Conservation (phyloP, 2,888 invertebrate species). For the Ochropleura leucogaster region DNA sequence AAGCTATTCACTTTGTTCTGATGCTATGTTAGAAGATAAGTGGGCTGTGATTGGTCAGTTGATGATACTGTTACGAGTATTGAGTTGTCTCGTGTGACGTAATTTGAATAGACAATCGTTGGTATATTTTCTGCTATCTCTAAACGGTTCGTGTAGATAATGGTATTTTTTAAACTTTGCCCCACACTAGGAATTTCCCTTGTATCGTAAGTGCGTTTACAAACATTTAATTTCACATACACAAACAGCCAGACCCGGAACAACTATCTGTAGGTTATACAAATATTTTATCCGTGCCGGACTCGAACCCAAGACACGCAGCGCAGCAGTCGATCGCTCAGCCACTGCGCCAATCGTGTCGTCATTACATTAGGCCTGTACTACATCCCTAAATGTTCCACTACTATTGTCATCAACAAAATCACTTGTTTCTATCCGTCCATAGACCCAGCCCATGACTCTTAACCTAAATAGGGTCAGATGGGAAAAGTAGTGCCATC, state of each 20-base stretch:
- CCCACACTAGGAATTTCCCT: too few relatives aligned
- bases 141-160: background rate
- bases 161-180: too few relatives aligned
- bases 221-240: too few relatives aligned
- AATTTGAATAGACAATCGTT: constrained; percentile 10
- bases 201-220: too few relatives aligned
- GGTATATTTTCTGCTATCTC: background rate
- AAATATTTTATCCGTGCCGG: too few relatives aligned
- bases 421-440: background rate
- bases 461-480: background rate
- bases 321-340: too few relatives aligned
- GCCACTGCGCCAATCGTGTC: too few relatives aligned
- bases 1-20: constrained; percentile 54
- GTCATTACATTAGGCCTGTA: background rate
- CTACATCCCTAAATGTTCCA: background rate
- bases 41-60: constrained; percentile 37
- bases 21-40: constrained; percentile 22
- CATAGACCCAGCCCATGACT: too few relatives aligned
- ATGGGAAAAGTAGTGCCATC: background rate
- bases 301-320: too few relatives aligned
- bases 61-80: constrained; percentile 10
- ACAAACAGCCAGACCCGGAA: too few relatives aligned
- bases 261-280: too few relatives aligned
- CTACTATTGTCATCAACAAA: background rate
- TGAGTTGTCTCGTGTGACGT: constrained; percentile 12